Base-by-base conservation (phyloP, 1,140 invertebrate genomes). In the Trypoxylus dichotomus region DNA sequence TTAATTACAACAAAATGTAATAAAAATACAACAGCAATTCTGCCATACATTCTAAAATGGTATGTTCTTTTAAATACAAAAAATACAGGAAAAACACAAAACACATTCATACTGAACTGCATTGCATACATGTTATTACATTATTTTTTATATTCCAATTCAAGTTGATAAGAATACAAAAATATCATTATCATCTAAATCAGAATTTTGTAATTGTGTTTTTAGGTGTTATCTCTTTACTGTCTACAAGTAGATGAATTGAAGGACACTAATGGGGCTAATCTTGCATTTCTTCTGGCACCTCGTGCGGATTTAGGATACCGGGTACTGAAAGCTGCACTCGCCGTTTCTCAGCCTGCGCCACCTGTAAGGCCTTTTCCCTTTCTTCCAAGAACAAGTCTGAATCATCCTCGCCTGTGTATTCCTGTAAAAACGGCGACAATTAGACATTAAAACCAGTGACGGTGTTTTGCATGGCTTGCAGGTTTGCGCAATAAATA, bases 201-300 rank as follows among this genome's bases (percentile, higher is more conserved):
- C 72, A 78, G 72, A 78, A 78, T 75, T 78, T 58, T 75, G 27
- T 75, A 68, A 68, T 68, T 68, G 60, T 68, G 27, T 68, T 24
- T 58, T 19, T 68, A 68, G 21, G 27, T 68, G 60, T 58, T 58
- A 58, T 41, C 27, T 74, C 19, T 74, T 74, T 74, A 74, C 72
- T 74, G 72, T 75, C 43, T 47, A 43, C 27, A 47, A 42, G 27
- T 21, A 21, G 43, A 75, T 47, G 74, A 47, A 47, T 13, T 54
- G 41, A 75, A 75, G 74, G 27, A 27, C 47, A 76, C 78, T 75
- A 76, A 79, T 43, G 25, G 43, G 80, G 81, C 83, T 91, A 94
- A 89, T 99, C 97, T 90, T 98, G 97, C 97, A 99, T 99, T 84
- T 98, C 97, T 88, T 99, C 97, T 43, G 95, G 95, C 82, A 99